Evolutionary conservation across 2,113 vertebrate genomes (phyloP), one percentile per base, ranked within the genome.

Genomic region (Myrmecobius fasciatus): DNA sequence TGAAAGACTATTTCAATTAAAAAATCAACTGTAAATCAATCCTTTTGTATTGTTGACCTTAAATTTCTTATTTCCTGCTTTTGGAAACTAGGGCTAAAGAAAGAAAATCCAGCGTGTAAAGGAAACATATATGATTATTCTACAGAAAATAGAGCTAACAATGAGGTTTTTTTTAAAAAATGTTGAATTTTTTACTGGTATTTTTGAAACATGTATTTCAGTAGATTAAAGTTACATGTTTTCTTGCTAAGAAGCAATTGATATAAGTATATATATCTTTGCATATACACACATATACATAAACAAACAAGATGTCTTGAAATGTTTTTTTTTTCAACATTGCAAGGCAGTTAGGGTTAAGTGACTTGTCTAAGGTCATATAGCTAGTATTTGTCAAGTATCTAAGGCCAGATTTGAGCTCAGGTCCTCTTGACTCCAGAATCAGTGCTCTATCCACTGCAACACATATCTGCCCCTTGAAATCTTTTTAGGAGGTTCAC

Each of bases 11-110:
- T 52, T 93, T 94, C 26, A 95, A 36, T 94, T 95, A 43, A 88
- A 94, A 97, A 89, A 48, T 43, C 2, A 89, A 28, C 31, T 67
- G 36, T 95, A n/a, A 89, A 53, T 12, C 90, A 89, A 22, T 83
- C 91, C 56, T 91, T 93, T 48, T 93, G 51, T 54, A 91, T 93
- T 94, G 93, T 92, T 91, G 83, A 47, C 90, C 53, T 36, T 94
- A 96, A 91, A 75, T 94, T 94, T 60, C 53, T 47, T 60, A 17
- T 28, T 25, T 89, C n/a, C 93, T 91, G 47, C 53, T 94, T 92
- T 90, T 51, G 52, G 90, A 46, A 26, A 5, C 90, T 53, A 53
- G 60, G 36, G 8, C 75, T 94, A 48, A 25, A 91, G 96, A 96
- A 91, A 89, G 54, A 36, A 48, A 92, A 90, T 51, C 91, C 52